phyloP scores from a whole-genome alignment of 2,113 vertebrate species.

The Sinocyclocheilus anophthalmus region DNA sequence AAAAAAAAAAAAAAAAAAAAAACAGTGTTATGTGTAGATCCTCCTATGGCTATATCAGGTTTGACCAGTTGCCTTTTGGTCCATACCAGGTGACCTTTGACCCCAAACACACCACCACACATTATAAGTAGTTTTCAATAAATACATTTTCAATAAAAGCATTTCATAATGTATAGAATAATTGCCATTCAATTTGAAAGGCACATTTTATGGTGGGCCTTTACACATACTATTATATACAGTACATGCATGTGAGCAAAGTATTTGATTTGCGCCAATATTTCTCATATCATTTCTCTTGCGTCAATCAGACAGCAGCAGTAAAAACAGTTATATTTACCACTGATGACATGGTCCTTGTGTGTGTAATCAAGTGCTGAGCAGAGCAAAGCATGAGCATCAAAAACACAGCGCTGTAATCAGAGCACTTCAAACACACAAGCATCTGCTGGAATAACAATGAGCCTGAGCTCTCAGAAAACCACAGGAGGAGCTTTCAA shows the following conservation, averaged over 20 bases:
- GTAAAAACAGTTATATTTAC: neutral
- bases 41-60: no score
- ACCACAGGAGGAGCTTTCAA: neutral
- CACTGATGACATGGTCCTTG: neutral
- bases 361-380: conserved; percentile 3
- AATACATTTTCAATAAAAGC: no score
- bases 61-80: no score
- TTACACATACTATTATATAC: neutral
- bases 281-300: neutral
- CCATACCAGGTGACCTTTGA: neutral
- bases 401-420: conserved; percentile 33
- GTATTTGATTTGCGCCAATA: neutral
- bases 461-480: conserved; percentile 55
- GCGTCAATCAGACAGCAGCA: neutral
- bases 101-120: no score
- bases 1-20: no score
- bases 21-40: no score
- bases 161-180: no score
- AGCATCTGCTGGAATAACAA: conserved; percentile 71
- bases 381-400: neutral
- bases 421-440: conserved; percentile 64
- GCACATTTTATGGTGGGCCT: neutral
- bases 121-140: no score
- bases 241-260: neutral
- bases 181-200: no score